These are phyloP conservation scores for Aphaenogaster ashmeadi DNA, from an alignment of 1,140 invertebrate genomes.

Conservation along the genomic window DNA sequence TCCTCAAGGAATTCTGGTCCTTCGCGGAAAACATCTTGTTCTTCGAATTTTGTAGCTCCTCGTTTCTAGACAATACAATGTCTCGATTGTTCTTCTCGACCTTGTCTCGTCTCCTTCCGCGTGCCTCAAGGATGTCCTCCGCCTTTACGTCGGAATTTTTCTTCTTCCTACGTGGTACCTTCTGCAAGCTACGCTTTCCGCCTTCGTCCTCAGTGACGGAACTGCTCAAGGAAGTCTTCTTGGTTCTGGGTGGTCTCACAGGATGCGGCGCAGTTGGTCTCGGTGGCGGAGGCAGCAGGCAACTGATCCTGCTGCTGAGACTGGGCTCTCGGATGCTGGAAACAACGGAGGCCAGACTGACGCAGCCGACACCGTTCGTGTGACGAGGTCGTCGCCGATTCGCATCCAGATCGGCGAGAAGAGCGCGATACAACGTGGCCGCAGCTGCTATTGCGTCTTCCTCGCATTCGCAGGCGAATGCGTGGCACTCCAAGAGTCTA, in stretches of 20 bases:
- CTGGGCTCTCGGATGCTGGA: conserved; percentile 86
- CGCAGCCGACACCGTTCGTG: conserved; percentile 91
- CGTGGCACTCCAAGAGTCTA: conserved; percentile 95
- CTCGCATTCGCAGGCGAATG: conserved; percentile 94
- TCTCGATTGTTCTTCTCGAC: conserved; percentile 50
- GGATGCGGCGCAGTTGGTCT: conserved; percentile 73
- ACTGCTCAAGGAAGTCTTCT: conserved; percentile 81
- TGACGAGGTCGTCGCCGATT: conserved; percentile 88
- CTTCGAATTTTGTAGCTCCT: conserved; percentile 76
- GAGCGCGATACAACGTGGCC: conserved; percentile 94
- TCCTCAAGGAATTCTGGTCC: conserved; percentile 1
- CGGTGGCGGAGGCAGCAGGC: conserved; percentile 59
- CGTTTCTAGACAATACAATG: conserved; percentile 51
- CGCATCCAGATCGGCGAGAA: conserved; percentile 93
- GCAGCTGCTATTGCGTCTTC: conserved; percentile 97
- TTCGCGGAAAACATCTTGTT: conserved; percentile 74
- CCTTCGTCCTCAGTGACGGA: conserved; percentile 79
- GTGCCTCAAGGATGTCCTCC: conserved; percentile 83
- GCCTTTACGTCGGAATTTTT: conserved; percentile 82
- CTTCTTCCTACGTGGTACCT: conserved; percentile 77
- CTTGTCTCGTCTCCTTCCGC: conserved; percentile 69
- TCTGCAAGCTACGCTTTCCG: conserved; percentile 67
- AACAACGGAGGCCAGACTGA: conserved; percentile 88
- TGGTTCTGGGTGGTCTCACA: conserved; percentile 84
- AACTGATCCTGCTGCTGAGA: conserved; percentile 79